These are phyloP conservation scores for Perccottus glenii DNA, from an alignment of 2,113 vertebrate species.

Conservation along the genomic window DNA sequence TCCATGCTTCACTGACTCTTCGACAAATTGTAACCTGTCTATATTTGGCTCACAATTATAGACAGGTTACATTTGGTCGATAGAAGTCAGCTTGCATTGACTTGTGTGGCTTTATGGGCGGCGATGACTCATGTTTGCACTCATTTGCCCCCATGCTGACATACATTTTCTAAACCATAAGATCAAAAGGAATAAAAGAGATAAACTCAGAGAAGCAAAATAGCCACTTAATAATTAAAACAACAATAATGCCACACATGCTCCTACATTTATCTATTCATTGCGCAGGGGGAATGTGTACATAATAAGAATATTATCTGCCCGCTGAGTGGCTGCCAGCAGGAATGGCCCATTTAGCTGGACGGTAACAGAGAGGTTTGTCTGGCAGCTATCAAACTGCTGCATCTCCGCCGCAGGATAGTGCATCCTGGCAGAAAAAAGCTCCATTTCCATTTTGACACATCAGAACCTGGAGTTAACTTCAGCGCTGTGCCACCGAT, in stretches of 20 bases:
- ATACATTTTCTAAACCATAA: conserved; percentile 14
- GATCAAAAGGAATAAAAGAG: conserved; percentile 30
- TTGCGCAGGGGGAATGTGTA: conserved; percentile 54
- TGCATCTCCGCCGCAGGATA: conserved; percentile 53
- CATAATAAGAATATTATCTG: conserved; percentile 67
- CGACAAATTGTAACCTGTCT: too few species aligned
- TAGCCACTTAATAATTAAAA: conserved; percentile 61
- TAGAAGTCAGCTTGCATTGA: conserved; percentile 42
- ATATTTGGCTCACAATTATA: too few species aligned
- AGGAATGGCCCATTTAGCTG: conserved; percentile 57
- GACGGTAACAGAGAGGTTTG: conserved; percentile 46
- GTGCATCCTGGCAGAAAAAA: conserved; percentile 37
- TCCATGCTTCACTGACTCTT: too few species aligned
- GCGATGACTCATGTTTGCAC: conserved; percentile 40
- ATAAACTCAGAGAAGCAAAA: conserved; percentile 40
- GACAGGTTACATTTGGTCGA: conserved; percentile 44
- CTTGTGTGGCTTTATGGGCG: conserved; percentile 40
- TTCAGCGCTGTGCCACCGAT: conserved; percentile 30
- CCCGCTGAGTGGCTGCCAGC: conserved; percentile 58
- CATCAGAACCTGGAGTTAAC: conserved; percentile 26
- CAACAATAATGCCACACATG: conserved; percentile 52
- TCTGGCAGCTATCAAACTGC: conserved; percentile 47
- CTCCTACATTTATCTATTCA: conserved; percentile 56
- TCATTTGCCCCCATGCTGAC: conserved; percentile 22
- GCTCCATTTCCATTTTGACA: conserved; percentile 35